A percentile compares a stretch with the other conserved stretches of the same genome.
Conservation (phyloP, 2,113 vertebrate genomes). For the Heterochromis multidens region DNA sequence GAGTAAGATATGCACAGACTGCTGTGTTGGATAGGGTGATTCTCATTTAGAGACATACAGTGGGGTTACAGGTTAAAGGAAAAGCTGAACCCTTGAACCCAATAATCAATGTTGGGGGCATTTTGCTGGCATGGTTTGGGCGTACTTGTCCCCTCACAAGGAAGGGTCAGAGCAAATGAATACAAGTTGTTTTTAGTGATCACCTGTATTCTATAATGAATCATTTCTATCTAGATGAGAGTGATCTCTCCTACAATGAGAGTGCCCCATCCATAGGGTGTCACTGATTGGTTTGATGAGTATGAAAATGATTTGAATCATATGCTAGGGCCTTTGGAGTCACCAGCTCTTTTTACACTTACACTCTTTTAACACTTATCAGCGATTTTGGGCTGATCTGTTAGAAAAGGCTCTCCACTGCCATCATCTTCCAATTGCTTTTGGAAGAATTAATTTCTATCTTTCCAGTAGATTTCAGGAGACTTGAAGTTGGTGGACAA, state of each 20-base stretch:
- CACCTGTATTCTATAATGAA: background rate
- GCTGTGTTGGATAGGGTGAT: constrained; percentile 14
- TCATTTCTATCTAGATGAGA: background rate
- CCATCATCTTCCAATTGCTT: background rate
- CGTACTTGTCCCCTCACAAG: background rate
- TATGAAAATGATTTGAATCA: background rate
- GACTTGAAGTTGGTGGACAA: background rate
- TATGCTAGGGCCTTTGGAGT: background rate
- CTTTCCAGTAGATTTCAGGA: background rate
- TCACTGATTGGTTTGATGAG: background rate
- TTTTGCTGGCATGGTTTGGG: background rate
- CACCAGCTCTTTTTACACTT: too few relatives aligned
- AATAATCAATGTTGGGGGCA: background rate
- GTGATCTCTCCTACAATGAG: background rate
- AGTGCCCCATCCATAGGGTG: background rate
- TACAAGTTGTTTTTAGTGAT: background rate
- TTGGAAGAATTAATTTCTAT: background rate
- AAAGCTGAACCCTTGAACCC: background rate
- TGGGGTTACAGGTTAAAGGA: background rate
- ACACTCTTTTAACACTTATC: too few relatives aligned
- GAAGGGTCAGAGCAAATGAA: background rate
- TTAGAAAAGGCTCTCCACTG: background rate
- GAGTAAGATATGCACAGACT: constrained; percentile 29
- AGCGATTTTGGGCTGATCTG: background rate
- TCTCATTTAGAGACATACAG: constrained; percentile 1